Conservation (phyloP, 2,888 invertebrate species). For the Deilephila porcellus region DNA sequence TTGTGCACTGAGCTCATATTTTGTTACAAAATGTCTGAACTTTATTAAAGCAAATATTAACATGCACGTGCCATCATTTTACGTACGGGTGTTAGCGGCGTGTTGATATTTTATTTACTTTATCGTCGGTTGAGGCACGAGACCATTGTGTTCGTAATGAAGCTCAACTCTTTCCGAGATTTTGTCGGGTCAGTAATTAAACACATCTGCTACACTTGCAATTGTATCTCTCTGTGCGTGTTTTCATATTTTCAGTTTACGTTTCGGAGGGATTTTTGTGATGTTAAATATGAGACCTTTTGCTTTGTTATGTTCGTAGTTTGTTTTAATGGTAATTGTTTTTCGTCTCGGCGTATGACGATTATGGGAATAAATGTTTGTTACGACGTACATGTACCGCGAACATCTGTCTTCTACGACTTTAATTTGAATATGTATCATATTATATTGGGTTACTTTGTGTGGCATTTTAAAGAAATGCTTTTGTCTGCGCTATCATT, state of each 20-base stretch:
- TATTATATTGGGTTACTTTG: not conserved
- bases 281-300: slow-evolving; percentile 53
- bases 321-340: slow-evolving; percentile 58
- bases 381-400: slow-evolving; percentile 34
- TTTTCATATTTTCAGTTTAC: slow-evolving; percentile 65
- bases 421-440: not conserved
- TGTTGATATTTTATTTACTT: slow-evolving; percentile 82
- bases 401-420: slow-evolving; percentile 37
- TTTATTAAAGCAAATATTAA: slow-evolving; percentile 78
- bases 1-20: slow-evolving; percentile 64
- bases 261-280: slow-evolving; percentile 59
- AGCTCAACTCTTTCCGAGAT: slow-evolving; percentile 75
- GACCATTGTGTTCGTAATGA: slow-evolving; percentile 71
- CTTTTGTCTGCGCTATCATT: not conserved
- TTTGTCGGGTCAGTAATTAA: slow-evolving; percentile 80
- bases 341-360: slow-evolving; percentile 52
- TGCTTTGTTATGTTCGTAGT: slow-evolving; percentile 55
- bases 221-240: slow-evolving; percentile 62
- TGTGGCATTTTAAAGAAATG: not conserved
- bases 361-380: slow-evolving; percentile 52
- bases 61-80: slow-evolving; percentile 67
- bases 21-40: slow-evolving; percentile 69
- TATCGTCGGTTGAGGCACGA: slow-evolving; percentile 61
- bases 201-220: slow-evolving; percentile 78
- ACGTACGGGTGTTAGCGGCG: slow-evolving; percentile 67